phyloP scores from a whole-genome alignment of 2,888 invertebrate species.

The Drosophila aldrichi region DNA sequence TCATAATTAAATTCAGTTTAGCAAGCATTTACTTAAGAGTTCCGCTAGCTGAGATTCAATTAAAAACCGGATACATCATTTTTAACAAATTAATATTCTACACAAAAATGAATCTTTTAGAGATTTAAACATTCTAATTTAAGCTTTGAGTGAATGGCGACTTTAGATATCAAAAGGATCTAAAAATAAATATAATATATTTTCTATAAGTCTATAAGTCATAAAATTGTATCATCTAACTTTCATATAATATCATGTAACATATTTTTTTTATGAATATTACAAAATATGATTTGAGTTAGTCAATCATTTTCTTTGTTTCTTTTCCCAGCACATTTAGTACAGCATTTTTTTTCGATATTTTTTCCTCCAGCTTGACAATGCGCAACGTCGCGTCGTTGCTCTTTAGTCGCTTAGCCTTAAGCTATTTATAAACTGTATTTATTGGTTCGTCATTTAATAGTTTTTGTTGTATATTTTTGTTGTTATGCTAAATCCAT shows the following conservation, averaged over 20 bases:
- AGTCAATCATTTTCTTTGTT: background rate
- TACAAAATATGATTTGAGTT: background rate
- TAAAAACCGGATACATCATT: background rate
- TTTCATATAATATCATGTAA: background rate
- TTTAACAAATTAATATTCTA: background rate
- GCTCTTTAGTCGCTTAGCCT: constrained; percentile 53
- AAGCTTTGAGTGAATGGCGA: background rate
- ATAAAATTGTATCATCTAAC: background rate
- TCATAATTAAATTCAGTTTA: background rate
- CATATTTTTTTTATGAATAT: background rate
- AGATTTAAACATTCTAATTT: background rate
- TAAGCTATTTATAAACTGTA: constrained; percentile 58
- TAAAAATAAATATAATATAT: background rate
- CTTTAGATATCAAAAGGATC: background rate
- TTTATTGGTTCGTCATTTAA: constrained; percentile 66
- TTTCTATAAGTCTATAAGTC: background rate
- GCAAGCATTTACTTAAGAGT: background rate
- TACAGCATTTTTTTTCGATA: background rate
- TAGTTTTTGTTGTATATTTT: constrained; percentile 17
- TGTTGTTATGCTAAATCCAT: constrained; percentile 63
- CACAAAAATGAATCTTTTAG: background rate
- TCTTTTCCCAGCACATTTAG: constrained; percentile 14
- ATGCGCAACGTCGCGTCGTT: constrained; percentile 33
- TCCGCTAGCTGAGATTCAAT: background rate
- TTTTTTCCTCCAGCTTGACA: constrained; percentile 8